Evolutionary conservation across 1,140 invertebrate genomes (phyloP).

Genomic region (Trichogramma pretiosum): DNA sequence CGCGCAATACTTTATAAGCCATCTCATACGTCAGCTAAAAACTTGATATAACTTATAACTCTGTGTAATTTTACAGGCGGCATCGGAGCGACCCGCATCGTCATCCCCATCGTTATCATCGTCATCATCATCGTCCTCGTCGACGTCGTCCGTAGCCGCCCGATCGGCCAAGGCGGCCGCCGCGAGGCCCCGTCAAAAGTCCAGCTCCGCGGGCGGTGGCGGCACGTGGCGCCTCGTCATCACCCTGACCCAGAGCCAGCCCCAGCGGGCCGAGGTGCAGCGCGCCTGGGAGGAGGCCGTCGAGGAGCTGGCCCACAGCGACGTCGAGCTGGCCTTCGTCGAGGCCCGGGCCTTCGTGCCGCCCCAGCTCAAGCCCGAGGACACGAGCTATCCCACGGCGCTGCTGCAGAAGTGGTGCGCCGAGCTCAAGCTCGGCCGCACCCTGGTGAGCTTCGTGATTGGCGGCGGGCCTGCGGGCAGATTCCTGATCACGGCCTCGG

Average conservation of each 20-base stretch:
- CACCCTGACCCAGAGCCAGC: constrained; percentile 37
- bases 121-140: too few relatives aligned
- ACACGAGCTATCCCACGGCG: constrained; percentile 36
- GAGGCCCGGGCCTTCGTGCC: constrained; percentile 27
- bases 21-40: too few relatives aligned
- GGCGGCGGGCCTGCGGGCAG: constrained; percentile 40
- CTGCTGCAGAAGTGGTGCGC: constrained; percentile 39
- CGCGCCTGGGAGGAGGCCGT: constrained; percentile 40
- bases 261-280: constrained; percentile 32
- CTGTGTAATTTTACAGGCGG: too few relatives aligned
- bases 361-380: constrained; percentile 18
- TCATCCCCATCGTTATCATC: too few relatives aligned
- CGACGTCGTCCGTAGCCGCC: too few relatives aligned
- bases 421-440: constrained; percentile 36
- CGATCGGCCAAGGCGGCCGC: too few relatives aligned
- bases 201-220: not conserved
- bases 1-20: too few relatives aligned
- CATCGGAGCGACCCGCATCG: too few relatives aligned
- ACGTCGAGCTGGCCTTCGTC: constrained; percentile 38
- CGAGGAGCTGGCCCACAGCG: constrained; percentile 34
- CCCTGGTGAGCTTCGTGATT: constrained; percentile 35
- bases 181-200: not conserved
- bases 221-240: constrained; percentile 38
- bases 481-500: constrained; percentile 39
- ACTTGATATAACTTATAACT: too few relatives aligned